Base-by-base conservation (phyloP, 2,888 invertebrate species). In the Leuctra nigra region DNA sequence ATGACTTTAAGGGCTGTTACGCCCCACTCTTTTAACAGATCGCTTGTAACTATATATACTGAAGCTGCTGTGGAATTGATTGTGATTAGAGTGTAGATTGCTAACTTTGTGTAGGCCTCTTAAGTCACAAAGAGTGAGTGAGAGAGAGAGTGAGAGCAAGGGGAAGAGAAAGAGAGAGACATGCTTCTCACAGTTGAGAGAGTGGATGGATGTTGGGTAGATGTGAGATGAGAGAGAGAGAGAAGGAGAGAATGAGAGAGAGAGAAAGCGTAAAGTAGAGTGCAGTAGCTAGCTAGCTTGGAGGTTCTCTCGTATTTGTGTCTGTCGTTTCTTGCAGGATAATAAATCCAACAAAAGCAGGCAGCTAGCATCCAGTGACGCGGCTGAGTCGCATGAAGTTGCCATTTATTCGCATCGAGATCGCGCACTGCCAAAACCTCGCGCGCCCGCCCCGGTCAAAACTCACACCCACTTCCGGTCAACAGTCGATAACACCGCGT, bases 331-430 rank as follows among this genome's bases (percentile, higher is more conserved):
- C 48, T 48, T 29, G 29, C 14, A 48, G 16, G 48, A 25, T 48
- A 48, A 48, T 48, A 48, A 48, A 48, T 48, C 48, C 48, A 25
- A 29, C 29, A 24, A 29, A 48, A 25, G 48, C 48, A 48, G 48
- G 29, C 48, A 48, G 48, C 29, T 33, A 29, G 41, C 41, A 4
- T 20, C 41, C 11, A 29, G 29, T 29, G 29, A 29, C 29, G 29
- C 7, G 29, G 11, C 29, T n/a, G n/a, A n/a, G n/a, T n/a, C n/a
- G n/a, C n/a, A n/a, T n/a, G n/a, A n/a, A n/a, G n/a, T n/a, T n/a
- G n/a, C 29, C 29, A 29, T 29, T 29, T 29, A 29, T 29, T 29
- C 29, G n/a, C 14, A 29, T 14, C 6, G 9, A 13, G 47, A 47
- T 47, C 47, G 25, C 47, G 4, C 47, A 23, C 23, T 47, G 47